Evolutionary conservation across 2,888 invertebrate species (phyloP).

Genomic region (Tupiocoris notatus): DNA sequence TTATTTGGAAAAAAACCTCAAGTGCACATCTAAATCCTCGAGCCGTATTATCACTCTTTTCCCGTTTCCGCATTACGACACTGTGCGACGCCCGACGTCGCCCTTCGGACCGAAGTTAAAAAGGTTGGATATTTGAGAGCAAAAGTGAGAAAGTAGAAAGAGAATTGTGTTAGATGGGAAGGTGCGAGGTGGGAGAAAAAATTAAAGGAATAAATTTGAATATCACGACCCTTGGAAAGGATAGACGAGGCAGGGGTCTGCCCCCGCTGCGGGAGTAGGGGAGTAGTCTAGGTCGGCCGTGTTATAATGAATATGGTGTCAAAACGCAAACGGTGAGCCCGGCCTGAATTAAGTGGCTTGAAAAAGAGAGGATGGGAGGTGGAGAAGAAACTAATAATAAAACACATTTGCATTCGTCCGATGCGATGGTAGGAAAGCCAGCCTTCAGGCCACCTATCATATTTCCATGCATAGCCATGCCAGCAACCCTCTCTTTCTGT

Average conservation of each 20-base stretch:
- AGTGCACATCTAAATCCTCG: background rate
- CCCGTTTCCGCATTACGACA: background rate
- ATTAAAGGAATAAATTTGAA: slow-evolving; percentile 22
- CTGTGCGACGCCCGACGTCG: background rate
- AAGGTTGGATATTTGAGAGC: background rate
- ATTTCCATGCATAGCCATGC: slow-evolving; percentile 26
- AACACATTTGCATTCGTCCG: slow-evolving; percentile 32
- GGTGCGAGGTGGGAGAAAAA: background rate
- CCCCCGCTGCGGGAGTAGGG: no score
- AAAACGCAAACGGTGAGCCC: slow-evolving; percentile 27
- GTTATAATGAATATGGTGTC: slow-evolving; percentile 35
- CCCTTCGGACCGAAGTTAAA: background rate
- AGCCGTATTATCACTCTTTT: background rate
- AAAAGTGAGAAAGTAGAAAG: background rate
- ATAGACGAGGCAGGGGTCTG: background rate
- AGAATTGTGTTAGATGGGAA: no score
- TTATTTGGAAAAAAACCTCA: background rate
- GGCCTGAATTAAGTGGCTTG: slow-evolving; percentile 29
- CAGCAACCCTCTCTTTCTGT: background rate
- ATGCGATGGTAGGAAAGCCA: background rate
- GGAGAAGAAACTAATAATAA: slow-evolving; percentile 12
- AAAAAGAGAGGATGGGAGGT: slow-evolving; percentile 12
- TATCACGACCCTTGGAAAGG: slow-evolving; percentile 9
- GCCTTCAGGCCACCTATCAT: slow-evolving; percentile 17
- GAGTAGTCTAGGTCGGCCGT: background rate